Evolutionary conservation across 2,888 invertebrate species (phyloP), one percentile per base, ranked within the genome.

Genomic region (Netelia virgata): DNA sequence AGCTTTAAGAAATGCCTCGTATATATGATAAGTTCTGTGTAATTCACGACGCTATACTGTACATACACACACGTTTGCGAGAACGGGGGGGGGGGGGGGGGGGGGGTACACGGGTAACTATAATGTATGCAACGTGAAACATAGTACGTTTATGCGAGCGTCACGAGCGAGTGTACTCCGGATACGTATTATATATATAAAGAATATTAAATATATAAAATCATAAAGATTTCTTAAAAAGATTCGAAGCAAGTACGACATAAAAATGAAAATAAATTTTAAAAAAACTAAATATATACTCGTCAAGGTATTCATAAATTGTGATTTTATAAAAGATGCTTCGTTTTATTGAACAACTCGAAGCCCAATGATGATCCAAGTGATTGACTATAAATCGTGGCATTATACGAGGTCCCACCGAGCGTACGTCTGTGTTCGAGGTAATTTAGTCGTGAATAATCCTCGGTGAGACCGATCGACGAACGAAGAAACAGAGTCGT

Each of bases 1-100:
- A 74, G 63, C 66, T 74, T 81, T 41, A 74, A 81, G 74, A 81
- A 50, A 69, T 68, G 80, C 61, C 23, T 53, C 68, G 80, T 81
- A 74, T 81, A 74, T 74, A 81, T 81, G 74, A 81, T 81, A 75
- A 81, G 61, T 81, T 59, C 50, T 11, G n/a, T 81, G 80, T 81
- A 81, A 74, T 68, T 74, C 74, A 75, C 74, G 80, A 63, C 74
- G 55, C 68, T 68, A 74, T 68, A 74, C 41, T 18, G 59, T 36
- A 57, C 23, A 36, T 77, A 55, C 70, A 66, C 64, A 55, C 63
- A 57, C 23, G 41, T 47, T 64, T 6, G 55, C 1, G 47, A 76
- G 57, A 50, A 57, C 6, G 64, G 23, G 10, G 64, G 23, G 57
- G 18, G 72, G 41, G 36, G 43, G 23, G 28, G 47, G 47, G 16